These are phyloP conservation scores for Lateolabrax maculatus DNA, from an alignment of 2,797 vertebrate genomes.

Conservation along the genomic window DNA sequence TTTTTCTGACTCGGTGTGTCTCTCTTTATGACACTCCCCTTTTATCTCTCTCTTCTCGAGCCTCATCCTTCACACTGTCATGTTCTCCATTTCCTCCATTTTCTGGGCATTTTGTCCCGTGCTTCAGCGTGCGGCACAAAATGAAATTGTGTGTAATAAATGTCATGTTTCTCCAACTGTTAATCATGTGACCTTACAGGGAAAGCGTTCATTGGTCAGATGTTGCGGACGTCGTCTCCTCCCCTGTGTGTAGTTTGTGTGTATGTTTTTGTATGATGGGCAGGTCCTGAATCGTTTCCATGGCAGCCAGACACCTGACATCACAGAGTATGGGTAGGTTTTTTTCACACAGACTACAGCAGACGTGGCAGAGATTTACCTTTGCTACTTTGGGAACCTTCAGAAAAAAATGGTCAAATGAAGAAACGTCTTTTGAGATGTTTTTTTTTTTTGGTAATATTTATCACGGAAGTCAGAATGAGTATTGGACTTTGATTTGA, in stretches of 20 bases:
- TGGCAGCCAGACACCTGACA: not conserved
- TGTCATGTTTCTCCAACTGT: conserved; percentile 23
- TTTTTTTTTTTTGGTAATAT: not conserved
- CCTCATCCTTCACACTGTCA: conserved; percentile 14
- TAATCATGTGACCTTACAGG: conserved; percentile 8
- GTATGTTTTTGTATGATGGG: not conserved
- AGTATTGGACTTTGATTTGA: conserved; percentile 6
- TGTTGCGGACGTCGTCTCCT: conserved; percentile 9
- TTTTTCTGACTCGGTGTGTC: conserved; percentile 14
- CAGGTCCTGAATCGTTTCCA: not conserved
- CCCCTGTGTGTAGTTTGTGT: not conserved
- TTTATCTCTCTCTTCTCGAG: conserved; percentile 19
- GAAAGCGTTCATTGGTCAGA: conserved; percentile 29
- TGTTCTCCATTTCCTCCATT: conserved; percentile 22
- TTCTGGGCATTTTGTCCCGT: not conserved
- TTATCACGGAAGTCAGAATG: not conserved
- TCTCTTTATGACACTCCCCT: conserved; percentile 21
- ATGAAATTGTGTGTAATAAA: conserved; percentile 21
- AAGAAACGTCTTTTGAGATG: not conserved
- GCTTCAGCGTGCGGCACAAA: conserved; percentile 9
- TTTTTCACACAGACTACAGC: not conserved
- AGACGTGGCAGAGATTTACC: not conserved
- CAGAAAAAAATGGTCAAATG: not conserved
- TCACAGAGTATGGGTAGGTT: not conserved
- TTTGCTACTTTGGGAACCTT: not conserved